These are phyloP conservation scores for Crotalus helleri DNA, from an alignment of 2,113 vertebrate species.

Conservation along the genomic window DNA sequence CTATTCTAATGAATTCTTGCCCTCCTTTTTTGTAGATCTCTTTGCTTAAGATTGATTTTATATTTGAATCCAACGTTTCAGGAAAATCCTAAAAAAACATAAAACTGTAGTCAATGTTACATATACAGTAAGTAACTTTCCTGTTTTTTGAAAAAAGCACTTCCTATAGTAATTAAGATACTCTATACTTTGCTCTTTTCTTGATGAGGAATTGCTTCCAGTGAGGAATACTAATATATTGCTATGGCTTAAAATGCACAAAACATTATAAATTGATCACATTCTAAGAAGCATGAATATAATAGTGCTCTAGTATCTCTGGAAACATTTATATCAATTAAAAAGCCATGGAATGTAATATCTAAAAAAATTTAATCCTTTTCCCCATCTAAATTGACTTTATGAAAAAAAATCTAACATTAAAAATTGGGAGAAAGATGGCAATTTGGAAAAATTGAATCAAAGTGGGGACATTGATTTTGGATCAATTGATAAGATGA, in stretches of 20 bases:
- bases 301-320: no score
- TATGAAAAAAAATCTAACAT: no score
- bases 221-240: not conserved
- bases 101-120: not conserved
- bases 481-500: no score
- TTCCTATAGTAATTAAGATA: not conserved
- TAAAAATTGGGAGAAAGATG: no score
- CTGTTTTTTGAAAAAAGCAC: not conserved
- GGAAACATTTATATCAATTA: no score
- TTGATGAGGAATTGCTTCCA: not conserved
- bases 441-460: no score
- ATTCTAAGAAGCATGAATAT: not conserved
- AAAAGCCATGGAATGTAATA: no score
- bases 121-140: not conserved
- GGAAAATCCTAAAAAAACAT: slow-evolving; percentile 55
- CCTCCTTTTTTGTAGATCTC: slow-evolving; percentile 54
- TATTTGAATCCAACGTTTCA: slow-evolving; percentile 58
- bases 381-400: no score
- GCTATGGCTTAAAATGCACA: not conserved
- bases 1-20: slow-evolving; percentile 57
- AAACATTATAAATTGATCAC: not conserved
- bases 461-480: no score
- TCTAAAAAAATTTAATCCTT: no score
- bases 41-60: slow-evolving; percentile 63
- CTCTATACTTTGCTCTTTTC: not conserved